A percentile compares a stretch with the other conserved stretches of the same genome.
Conservation (phyloP, 2,797 vertebrate genomes). For the Hemitrygon akajei region DNA sequence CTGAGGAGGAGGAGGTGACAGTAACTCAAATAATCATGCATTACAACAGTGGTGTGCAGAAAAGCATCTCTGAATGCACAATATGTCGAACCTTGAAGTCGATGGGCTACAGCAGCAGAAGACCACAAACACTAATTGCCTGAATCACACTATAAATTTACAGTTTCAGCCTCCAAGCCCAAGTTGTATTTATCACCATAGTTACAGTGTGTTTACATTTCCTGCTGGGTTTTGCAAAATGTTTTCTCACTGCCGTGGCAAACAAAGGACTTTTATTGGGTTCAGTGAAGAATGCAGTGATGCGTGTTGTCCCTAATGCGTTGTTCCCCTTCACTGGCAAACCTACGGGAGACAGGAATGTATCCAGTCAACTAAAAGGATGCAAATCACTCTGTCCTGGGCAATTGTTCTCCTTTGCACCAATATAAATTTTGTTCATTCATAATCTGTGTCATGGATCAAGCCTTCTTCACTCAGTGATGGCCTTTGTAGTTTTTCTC, state of each 20-base stretch:
- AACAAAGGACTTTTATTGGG: neutral
- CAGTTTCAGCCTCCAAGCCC: neutral
- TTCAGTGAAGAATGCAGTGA: neutral
- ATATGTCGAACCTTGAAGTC: too few species aligned
- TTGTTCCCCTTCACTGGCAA: neutral
- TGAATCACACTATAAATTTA: neutral
- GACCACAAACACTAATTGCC: neutral
- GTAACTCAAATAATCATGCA: too few species aligned
- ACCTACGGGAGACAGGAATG: neutral
- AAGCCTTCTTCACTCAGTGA: neutral
- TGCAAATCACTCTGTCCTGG: neutral
- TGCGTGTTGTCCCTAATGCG: neutral
- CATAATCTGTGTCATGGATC: neutral
- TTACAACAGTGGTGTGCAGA: too few species aligned
- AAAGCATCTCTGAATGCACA: too few species aligned
- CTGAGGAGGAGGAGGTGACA: too few species aligned
- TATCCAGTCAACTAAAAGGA: neutral
- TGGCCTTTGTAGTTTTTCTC: neutral
- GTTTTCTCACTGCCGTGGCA: neutral
- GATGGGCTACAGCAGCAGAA: too few species aligned
- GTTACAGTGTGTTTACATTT: neutral
- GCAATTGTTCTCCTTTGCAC: neutral
- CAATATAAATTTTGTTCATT: neutral
- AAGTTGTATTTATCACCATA: neutral
- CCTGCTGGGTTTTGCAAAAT: neutral